Conservation (phyloP, 35 echinoderm and acorn worm species). For the Lytechinus variegatus region DNA sequence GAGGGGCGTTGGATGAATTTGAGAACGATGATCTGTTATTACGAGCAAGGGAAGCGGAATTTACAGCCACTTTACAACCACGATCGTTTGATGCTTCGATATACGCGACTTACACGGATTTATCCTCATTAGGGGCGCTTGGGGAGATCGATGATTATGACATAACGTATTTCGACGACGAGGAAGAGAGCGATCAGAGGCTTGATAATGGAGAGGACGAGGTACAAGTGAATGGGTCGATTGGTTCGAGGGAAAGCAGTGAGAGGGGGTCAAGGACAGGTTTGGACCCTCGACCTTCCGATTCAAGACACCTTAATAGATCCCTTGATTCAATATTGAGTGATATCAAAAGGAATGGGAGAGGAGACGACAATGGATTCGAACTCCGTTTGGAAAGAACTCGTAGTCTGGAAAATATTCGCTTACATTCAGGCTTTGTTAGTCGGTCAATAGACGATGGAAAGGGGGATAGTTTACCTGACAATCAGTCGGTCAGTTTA, state of each 20-base stretch:
- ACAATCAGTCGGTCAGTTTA: conserved; percentile 34
- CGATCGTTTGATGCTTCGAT: conserved; percentile 72
- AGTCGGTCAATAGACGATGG: conserved; percentile 31
- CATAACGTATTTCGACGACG: conserved; percentile 33
- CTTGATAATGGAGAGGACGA: conserved; percentile 6
- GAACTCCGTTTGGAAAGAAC: conserved; percentile 64
- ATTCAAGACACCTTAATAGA: conserved; percentile 62
- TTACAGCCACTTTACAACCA: conserved; percentile 69
- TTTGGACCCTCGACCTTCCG: conserved; percentile 49
- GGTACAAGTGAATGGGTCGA: background rate
- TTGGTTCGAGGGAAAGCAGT: background rate
- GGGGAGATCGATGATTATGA: conserved; percentile 24
- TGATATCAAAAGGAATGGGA: conserved; percentile 43
- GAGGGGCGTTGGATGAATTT: background rate
- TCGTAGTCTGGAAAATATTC: conserved; percentile 70
- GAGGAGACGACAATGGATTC: background rate
- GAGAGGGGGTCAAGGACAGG: background rate
- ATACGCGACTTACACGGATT: conserved; percentile 82
- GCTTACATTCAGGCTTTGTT: conserved; percentile 25
- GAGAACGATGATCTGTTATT: conserved; percentile 35
- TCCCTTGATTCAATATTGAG: conserved; percentile 74
- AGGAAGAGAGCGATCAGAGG: conserved; percentile 53
- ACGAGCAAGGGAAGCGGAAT: conserved; percentile 64
- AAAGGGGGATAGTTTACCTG: conserved; percentile 43
- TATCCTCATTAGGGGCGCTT: conserved; percentile 60